These are phyloP conservation scores for Pogonus chalceus DNA, from an alignment of 1,140 invertebrate species.

Conservation along the genomic window DNA sequence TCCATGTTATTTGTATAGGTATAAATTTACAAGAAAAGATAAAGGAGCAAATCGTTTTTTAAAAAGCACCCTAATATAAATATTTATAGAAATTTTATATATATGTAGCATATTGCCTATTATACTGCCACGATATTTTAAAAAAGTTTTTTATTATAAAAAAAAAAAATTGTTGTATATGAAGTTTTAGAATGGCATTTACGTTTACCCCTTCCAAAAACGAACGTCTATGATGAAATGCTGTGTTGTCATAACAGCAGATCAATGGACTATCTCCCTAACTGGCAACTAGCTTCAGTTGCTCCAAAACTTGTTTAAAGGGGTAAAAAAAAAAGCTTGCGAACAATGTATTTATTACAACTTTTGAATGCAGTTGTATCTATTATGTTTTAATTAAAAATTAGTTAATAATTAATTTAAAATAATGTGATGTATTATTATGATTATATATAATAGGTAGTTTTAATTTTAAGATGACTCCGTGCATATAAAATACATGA, in stretches of 20 bases:
- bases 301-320: too few relatives aligned
- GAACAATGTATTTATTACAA: neutral
- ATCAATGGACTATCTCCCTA: neutral
- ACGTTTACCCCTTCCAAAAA: neutral
- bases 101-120: neutral
- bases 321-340: too few relatives aligned
- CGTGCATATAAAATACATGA: too few relatives aligned
- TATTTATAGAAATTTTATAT: neutral
- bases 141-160: neutral
- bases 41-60: neutral
- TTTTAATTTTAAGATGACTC: neutral
- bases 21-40: neutral
- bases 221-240: neutral
- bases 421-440: neutral
- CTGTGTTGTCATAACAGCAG: neutral
- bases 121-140: neutral
- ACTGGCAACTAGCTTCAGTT: neutral
- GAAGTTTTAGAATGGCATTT: neutral
- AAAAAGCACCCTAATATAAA: neutral
- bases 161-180: neutral
- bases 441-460: neutral
- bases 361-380: too few relatives aligned
- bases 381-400: too few relatives aligned
- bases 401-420: neutral
- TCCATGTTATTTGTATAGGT: neutral